Conservation (phyloP, 2,113 vertebrate species). For the Fregata magnificens region DNA sequence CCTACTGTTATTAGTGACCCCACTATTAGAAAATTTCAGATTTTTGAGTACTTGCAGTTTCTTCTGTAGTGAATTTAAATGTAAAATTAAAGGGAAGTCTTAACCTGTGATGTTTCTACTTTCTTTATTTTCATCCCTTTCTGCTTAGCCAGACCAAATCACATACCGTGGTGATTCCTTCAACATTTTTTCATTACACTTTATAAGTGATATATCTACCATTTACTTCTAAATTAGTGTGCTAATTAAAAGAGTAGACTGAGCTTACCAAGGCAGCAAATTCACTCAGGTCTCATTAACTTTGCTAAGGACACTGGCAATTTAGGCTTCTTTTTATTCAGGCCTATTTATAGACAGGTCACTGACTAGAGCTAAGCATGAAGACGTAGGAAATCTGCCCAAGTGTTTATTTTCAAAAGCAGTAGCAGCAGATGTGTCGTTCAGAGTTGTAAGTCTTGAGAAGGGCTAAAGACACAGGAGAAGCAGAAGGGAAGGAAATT, state of each 20-base stretch:
- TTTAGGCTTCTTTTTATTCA: neutral
- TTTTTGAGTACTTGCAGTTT: neutral
- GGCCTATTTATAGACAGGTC: neutral
- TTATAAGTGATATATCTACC: neutral
- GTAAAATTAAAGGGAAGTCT: neutral
- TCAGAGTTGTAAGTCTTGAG: neutral
- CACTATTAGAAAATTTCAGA: neutral
- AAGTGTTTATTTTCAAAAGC: constrained; percentile 5
- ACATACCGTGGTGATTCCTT: neutral
- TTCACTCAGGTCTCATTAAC: neutral
- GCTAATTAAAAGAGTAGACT: neutral
- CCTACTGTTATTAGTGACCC: neutral
- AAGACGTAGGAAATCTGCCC: neutral
- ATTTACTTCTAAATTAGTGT: neutral
- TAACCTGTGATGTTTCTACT: neutral
- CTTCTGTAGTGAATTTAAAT: neutral
- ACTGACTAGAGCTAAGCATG: neutral
- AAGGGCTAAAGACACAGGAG: neutral
- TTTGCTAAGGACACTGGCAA: constrained; percentile 18
- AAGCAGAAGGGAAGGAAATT: neutral
- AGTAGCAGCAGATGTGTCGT: neutral
- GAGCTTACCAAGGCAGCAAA: neutral
- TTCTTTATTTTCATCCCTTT: neutral
- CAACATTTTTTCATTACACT: neutral
- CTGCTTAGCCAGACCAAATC: neutral